A percentile compares a stretch with the other conserved stretches of the same genome.
phyloP scores from a whole-genome alignment of 2,113 vertebrate genomes.

The Dromiciops gliroides region DNA sequence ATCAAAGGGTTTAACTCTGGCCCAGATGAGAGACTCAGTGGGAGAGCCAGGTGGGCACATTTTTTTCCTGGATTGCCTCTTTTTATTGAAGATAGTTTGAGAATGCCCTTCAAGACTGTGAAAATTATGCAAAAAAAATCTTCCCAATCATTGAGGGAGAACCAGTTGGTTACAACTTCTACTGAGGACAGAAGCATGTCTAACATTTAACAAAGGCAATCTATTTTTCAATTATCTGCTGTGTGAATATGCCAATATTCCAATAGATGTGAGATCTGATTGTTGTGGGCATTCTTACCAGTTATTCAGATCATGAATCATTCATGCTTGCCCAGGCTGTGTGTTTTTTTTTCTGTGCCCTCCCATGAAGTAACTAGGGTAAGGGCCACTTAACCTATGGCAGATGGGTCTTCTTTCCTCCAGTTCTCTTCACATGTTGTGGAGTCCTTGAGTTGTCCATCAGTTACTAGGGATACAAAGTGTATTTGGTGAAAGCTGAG shows the following conservation, averaged over 20 bases:
- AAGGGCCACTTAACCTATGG: not conserved
- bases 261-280: not conserved
- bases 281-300: not conserved
- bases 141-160: not conserved
- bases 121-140: not conserved
- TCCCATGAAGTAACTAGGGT: not conserved
- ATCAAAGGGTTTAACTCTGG: slow-evolving; percentile 73
- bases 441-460: not conserved
- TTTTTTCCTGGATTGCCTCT: not conserved
- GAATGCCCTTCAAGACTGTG: not conserved
- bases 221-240: not conserved
- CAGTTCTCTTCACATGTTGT: not conserved
- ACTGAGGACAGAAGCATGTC: not conserved
- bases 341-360: not conserved
- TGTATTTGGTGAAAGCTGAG: not conserved
- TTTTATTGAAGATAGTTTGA: not conserved
- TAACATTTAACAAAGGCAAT: not conserved
- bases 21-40: slow-evolving; percentile 56
- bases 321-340: not conserved
- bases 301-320: not conserved
- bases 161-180: not conserved
- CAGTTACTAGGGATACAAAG: not conserved
- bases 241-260: not conserved
- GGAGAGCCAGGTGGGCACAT: not conserved
- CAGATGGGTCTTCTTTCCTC: not conserved